Evolutionary conservation across 2,797 vertebrate genomes (phyloP).

Genomic region (Ammospiza maritima): DNA sequence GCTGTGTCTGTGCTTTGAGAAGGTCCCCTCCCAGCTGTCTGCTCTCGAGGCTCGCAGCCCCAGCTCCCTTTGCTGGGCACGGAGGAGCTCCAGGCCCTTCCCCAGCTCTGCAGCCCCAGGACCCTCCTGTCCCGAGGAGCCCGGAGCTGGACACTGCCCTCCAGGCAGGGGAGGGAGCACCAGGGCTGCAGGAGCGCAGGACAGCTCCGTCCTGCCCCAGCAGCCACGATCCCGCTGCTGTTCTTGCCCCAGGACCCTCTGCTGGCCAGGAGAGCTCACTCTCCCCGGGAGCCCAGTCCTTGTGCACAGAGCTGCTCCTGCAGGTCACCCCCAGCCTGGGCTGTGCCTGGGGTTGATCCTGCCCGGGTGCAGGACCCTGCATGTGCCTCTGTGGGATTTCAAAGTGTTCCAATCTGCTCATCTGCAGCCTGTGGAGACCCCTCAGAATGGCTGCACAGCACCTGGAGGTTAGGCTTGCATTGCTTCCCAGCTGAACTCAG

Average conservation of each 20-base stretch:
- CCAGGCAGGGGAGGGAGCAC: background rate
- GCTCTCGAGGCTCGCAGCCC: background rate
- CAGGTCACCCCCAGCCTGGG: background rate
- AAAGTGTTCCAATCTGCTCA: too few relatives aligned
- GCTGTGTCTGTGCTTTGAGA: accelerated
- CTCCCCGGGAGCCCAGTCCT: background rate
- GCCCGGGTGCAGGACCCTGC: background rate
- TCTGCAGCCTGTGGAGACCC: background rate
- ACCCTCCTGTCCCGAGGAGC: background rate
- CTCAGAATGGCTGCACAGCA: background rate
- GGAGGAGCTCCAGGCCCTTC: too few relatives aligned
- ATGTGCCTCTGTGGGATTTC: background rate
- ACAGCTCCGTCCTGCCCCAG: background rate
- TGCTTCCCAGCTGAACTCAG: background rate
- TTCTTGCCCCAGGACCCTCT: background rate
- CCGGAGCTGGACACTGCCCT: background rate
- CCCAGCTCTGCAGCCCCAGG: background rate
- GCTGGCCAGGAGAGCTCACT: background rate
- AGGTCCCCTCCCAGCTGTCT: background rate
- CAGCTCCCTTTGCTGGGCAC: background rate
- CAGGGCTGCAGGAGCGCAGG: background rate
- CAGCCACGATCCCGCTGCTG: background rate
- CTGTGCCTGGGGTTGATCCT: background rate
- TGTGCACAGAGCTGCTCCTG: background rate
- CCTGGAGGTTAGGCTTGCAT: background rate